A percentile compares a stretch with the other conserved stretches of the same genome.
These are phyloP conservation scores for Cirrhinus mrigala DNA, from an alignment of 2,797 vertebrate species.

Conservation along the genomic window DNA sequence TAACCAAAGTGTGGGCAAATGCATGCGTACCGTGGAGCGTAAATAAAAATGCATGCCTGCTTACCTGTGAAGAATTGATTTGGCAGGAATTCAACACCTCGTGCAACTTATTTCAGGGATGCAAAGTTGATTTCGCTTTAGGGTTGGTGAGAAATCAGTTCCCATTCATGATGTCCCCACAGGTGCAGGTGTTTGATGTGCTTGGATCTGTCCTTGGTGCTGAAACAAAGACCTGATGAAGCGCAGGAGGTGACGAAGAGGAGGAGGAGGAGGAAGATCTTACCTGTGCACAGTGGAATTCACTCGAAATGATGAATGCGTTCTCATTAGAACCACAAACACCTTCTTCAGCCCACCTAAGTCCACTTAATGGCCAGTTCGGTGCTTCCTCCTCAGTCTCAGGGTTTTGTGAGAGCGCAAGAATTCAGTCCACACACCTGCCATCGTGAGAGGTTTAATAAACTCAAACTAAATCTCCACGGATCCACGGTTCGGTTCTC, in stretches of 20 bases:
- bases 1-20: neutral
- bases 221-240: conserved; percentile 36
- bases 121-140: neutral
- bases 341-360: conserved; percentile 22
- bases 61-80: conserved; percentile 47
- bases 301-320: conserved; percentile 18
- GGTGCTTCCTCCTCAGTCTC: conserved; percentile 26
- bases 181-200: conserved; percentile 36
- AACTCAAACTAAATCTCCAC: conserved; percentile 42
- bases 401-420: conserved; percentile 20
- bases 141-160: neutral
- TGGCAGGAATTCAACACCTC: neutral
- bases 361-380: conserved; percentile 34
- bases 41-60: conserved; percentile 7
- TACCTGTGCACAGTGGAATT: conserved; percentile 37
- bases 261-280: conserved; percentile 15
- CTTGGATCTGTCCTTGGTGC: conserved; percentile 51
- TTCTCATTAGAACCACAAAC: conserved; percentile 22
- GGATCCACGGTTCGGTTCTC: conserved; percentile 7
- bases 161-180: conserved; percentile 25
- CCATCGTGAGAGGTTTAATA: conserved; percentile 39
- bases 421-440: conserved; percentile 42
- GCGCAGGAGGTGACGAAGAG: conserved; percentile 23
- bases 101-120: neutral
- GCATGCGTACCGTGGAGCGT: neutral